Evolutionary conservation across 2,888 invertebrate genomes (phyloP).

Genomic region (Rotaria magnacalcarata): DNA sequence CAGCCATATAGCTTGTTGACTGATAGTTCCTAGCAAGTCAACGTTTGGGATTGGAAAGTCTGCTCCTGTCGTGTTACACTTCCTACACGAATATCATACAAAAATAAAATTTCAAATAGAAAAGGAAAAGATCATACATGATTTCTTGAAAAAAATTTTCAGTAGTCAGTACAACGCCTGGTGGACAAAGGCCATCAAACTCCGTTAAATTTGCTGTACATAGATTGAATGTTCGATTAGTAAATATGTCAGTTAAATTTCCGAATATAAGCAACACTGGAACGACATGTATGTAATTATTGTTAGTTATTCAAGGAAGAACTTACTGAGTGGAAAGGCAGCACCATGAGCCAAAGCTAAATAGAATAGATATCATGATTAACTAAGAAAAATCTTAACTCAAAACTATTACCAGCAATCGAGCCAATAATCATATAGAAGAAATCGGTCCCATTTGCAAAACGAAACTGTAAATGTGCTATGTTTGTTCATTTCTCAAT

Average conservation of each 20-base stretch:
- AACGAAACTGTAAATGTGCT: not conserved
- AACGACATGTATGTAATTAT: not conserved
- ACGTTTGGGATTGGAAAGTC: not conserved
- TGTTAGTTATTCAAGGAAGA: not conserved
- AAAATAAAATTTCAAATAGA: not conserved
- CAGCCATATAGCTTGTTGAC: not conserved
- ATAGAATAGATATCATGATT: not conserved
- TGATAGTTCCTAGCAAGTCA: not conserved
- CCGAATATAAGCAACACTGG: conserved; percentile 6
- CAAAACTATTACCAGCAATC: not conserved
- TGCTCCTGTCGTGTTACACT: not conserved
- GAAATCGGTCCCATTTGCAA: not conserved
- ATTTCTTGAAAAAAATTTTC: not conserved
- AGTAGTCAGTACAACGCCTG: not conserved
- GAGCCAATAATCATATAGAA: not conserved
- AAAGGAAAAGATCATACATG: not conserved
- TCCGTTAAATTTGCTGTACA: not conserved
- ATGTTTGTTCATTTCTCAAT: not conserved
- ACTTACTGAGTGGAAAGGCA: not conserved
- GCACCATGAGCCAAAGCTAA: not conserved
- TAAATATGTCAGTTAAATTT: not conserved
- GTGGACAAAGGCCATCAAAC: not conserved
- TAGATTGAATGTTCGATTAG: not conserved
- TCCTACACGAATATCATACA: not conserved
- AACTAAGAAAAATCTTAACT: too few relatives aligned